Conservation (phyloP, 2,113 vertebrate species). For the Cettia cetti region DNA sequence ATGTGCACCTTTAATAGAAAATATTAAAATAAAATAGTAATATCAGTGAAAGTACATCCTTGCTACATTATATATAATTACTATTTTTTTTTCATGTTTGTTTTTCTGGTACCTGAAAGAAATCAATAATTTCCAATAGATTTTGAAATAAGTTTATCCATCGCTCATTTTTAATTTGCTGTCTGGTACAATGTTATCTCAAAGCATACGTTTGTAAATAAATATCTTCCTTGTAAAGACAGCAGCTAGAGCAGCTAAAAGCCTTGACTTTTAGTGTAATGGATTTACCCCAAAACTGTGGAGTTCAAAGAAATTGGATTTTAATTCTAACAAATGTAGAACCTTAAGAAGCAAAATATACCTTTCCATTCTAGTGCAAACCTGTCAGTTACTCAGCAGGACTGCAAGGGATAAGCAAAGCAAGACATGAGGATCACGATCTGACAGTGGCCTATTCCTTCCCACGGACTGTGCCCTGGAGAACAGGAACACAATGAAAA, state of each 20-base stretch:
- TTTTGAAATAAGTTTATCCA: conserved; percentile 21
- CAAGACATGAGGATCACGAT: neutral
- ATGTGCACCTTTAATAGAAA: neutral
- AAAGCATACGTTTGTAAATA: neutral
- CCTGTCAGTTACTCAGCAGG: neutral
- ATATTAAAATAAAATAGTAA: neutral
- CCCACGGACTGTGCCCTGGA: neutral
- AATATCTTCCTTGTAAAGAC: neutral
- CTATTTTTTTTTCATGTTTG: neutral
- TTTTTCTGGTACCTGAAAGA: neutral
- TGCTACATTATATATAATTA: neutral
- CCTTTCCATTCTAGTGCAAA: neutral
- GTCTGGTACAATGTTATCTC: neutral
- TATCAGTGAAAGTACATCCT: neutral
- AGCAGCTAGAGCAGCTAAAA: neutral
- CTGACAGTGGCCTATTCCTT: neutral
- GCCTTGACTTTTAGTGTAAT: neutral
- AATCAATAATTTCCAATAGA: neutral
- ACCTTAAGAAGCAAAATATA: neutral
- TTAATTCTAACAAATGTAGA: neutral
- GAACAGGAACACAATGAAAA: neutral
- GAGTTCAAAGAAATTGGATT: neutral
- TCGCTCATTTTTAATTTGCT: neutral
- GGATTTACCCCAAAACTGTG: neutral
- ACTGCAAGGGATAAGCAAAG: neutral